A percentile compares a stretch with the other conserved stretches of the same genome.
Conservation (phyloP, 2,797 vertebrate species). For the Rhyacichthys aspro region DNA sequence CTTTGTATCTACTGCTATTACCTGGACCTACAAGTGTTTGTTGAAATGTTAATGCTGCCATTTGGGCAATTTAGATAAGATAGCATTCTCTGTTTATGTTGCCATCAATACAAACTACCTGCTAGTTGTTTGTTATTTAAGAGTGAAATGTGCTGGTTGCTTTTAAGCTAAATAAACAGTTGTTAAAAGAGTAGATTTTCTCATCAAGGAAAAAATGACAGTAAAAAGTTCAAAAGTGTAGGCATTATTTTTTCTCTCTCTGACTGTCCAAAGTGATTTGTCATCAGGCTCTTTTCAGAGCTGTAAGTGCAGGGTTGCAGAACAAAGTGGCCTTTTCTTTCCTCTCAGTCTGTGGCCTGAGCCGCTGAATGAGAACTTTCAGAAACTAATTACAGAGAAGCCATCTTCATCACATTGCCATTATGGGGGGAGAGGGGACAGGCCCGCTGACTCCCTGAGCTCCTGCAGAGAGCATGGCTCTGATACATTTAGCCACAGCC, state of each 20-base stretch:
- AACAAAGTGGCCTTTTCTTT: constrained; percentile 70
- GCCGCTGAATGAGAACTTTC: constrained; percentile 79
- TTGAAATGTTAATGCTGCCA: constrained; percentile 5
- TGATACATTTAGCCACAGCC: constrained; percentile 79
- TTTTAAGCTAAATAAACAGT: constrained; percentile 7
- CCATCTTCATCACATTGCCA: constrained; percentile 84
- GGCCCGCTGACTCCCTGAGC: constrained; percentile 73
- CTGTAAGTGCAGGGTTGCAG: constrained; percentile 59
- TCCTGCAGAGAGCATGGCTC: constrained; percentile 69
- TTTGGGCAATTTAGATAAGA: constrained; percentile 11
- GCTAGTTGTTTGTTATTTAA: background rate
- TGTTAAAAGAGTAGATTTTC: constrained; percentile 8
- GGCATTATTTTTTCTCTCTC: constrained; percentile 13
- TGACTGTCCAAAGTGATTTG: constrained; percentile 33
- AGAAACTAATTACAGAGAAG: constrained; percentile 84
- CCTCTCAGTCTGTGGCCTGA: constrained; percentile 60
- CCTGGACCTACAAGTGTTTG: background rate
- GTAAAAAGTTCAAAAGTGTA: background rate
- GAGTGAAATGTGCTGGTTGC: background rate
- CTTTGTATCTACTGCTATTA: constrained; percentile 3
- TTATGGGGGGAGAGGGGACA: constrained; percentile 73
- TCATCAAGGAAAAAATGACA: constrained; percentile 5
- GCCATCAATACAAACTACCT: background rate
- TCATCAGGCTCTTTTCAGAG: constrained; percentile 50
- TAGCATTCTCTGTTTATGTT: constrained; percentile 10